Evolutionary conservation across 2,888 invertebrate genomes (phyloP).

Genomic region (Abrostola tripartita): DNA sequence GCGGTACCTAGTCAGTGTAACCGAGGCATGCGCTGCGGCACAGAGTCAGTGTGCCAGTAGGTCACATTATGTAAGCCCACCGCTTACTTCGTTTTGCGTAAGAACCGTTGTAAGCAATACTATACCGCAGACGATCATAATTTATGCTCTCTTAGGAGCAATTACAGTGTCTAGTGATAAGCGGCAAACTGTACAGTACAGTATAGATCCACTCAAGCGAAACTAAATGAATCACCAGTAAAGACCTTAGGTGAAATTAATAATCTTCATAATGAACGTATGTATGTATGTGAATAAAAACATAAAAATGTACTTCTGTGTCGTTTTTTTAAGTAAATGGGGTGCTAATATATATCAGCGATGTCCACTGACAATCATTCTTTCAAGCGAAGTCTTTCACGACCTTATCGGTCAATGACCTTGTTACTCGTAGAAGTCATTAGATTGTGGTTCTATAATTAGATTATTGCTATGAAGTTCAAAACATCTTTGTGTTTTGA

Average conservation of each 20-base stretch:
- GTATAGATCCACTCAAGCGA: constrained; percentile 13
- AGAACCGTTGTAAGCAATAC: constrained; percentile 75
- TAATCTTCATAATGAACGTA: neutral
- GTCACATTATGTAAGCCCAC: constrained; percentile 80
- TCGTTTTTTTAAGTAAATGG: neutral
- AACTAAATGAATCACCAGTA: constrained; percentile 12
- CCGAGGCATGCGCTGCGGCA: constrained; percentile 66
- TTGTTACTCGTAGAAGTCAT: constrained; percentile 27
- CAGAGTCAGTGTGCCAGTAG: constrained; percentile 84
- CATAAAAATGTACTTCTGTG: too few species aligned
- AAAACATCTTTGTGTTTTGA: too few species aligned
- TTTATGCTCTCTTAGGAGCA: constrained; percentile 53
- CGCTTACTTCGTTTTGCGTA: constrained; percentile 83
- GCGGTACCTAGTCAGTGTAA: constrained; percentile 62
- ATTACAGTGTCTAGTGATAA: constrained; percentile 40
- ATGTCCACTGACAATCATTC: constrained; percentile 1
- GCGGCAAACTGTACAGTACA: neutral
- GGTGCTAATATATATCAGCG: neutral
- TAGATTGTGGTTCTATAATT: constrained; percentile 16
- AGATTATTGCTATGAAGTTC: constrained; percentile 30
- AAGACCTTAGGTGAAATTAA: neutral
- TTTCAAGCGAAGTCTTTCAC: constrained; percentile 18
- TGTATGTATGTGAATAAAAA: neutral
- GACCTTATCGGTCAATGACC: constrained; percentile 45
- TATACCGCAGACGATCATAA: constrained; percentile 66